Percentiles rank a stretch among this genome's conserved stretches.
These are phyloP conservation scores for Adineta ricciae DNA, from an alignment of 2,888 invertebrate species.

Conservation along the genomic window DNA sequence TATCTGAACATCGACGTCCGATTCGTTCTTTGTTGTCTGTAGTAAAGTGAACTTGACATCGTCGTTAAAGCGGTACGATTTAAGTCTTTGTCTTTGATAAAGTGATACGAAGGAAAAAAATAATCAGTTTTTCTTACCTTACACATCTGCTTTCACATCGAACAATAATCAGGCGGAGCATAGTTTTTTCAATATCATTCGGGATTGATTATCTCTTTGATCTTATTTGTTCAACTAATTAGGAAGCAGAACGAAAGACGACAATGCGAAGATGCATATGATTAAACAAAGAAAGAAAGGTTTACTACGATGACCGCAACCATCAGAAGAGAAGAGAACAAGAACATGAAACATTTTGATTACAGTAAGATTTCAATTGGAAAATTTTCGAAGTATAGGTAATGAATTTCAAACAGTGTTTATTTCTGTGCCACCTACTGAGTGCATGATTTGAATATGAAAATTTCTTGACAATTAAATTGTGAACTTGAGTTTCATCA, in stretches of 20 bases:
- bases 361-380: too few relatives aligned
- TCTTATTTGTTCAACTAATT: slow-evolving; percentile 1
- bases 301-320: not conserved
- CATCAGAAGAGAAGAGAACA: not conserved
- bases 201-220: not conserved
- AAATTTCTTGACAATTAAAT: too few relatives aligned
- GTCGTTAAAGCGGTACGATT: not conserved
- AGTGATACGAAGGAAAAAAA: not conserved
- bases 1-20: not conserved
- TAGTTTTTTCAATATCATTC: not conserved
- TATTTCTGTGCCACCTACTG: too few relatives aligned
- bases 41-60: slow-evolving; percentile 15
- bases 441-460: too few relatives aligned
- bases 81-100: slow-evolving; percentile 3
- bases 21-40: not conserved
- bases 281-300: not conserved
- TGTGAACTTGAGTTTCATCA: too few relatives aligned
- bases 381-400: too few relatives aligned
- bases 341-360: not conserved
- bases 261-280: not conserved
- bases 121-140: not conserved
- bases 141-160: not conserved
- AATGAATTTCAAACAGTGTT: too few relatives aligned
- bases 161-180: slow-evolving; percentile 15
- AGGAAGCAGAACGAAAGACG: not conserved